Conservation (phyloP, 2,888 invertebrate species). For the Azorinus chamasolen region DNA sequence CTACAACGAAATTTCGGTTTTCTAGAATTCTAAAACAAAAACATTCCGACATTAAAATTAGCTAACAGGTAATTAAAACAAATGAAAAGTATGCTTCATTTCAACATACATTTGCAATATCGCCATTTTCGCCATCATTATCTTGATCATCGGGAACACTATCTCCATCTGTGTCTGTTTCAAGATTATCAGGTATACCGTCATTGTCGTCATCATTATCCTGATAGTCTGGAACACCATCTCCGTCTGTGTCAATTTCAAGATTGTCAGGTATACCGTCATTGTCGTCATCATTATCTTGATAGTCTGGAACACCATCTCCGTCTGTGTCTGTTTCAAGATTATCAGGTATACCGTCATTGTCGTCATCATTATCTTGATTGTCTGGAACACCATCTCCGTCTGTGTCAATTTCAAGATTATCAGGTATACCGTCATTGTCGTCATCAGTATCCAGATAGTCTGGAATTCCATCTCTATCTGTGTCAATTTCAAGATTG, state of each 20-base stretch:
- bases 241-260: slow-evolving; percentile 67
- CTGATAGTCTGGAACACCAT: slow-evolving; percentile 77
- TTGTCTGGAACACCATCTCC: slow-evolving; percentile 81
- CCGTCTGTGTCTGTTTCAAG: slow-evolving; percentile 71
- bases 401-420: slow-evolving; percentile 67
- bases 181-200: slow-evolving; percentile 69
- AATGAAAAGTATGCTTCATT: too few species aligned
- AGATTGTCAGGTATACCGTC: slow-evolving; percentile 77
- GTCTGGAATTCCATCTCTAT: slow-evolving; percentile 78
- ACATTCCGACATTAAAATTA: too few species aligned
- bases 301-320: slow-evolving; percentile 73
- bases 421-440: slow-evolving; percentile 82
- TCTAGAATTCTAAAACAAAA: too few species aligned
- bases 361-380: slow-evolving; percentile 72
- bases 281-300: slow-evolving; percentile 75
- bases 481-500: slow-evolving; percentile 74
- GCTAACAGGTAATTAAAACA: too few species aligned
- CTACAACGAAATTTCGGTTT: too few species aligned
- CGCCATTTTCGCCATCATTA: slow-evolving; percentile 77
- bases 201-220: slow-evolving; percentile 81
- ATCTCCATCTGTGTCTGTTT: slow-evolving; percentile 71
- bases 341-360: slow-evolving; percentile 73
- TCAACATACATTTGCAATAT: too few species aligned
- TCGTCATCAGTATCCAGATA: slow-evolving; percentile 71
- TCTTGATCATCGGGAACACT: slow-evolving; percentile 77